phyloP scores from a whole-genome alignment of 2,113 vertebrate species.

The Clinocottus analis region DNA sequence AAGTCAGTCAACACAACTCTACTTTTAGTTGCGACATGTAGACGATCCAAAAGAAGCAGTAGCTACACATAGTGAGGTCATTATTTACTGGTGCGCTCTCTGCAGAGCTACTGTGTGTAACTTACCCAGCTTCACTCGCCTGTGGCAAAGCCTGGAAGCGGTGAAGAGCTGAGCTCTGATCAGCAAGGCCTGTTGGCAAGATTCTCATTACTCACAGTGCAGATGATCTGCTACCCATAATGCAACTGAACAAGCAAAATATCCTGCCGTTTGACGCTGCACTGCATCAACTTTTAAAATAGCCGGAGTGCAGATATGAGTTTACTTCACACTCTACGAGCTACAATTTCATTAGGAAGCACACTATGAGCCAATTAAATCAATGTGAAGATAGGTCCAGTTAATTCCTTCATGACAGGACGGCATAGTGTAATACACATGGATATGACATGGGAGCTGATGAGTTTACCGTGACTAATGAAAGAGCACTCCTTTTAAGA shows the following conservation, averaged over 20 bases:
- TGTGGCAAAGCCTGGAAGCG: slow-evolving; percentile 50
- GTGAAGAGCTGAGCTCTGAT: slow-evolving; percentile 50
- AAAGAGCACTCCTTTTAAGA: slow-evolving; percentile 19
- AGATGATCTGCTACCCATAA: slow-evolving; percentile 52
- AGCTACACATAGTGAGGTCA: slow-evolving; percentile 19
- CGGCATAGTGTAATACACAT: slow-evolving; percentile 24
- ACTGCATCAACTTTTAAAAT: slow-evolving; percentile 13
- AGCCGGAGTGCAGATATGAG: slow-evolving; percentile 21
- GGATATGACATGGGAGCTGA: slow-evolving; percentile 39
- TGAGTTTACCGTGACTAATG: slow-evolving; percentile 54
- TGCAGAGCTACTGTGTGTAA: slow-evolving; percentile 34
- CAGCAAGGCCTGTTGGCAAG: slow-evolving; percentile 54
- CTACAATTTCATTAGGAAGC: slow-evolving; percentile 54
- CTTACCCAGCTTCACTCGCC: slow-evolving; percentile 30
- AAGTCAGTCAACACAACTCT: slow-evolving; percentile 9
- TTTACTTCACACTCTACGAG: slow-evolving; percentile 24
- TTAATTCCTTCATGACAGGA: slow-evolving; percentile 34
- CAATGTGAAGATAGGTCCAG: slow-evolving; percentile 39
- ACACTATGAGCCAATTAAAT: slow-evolving; percentile 55
- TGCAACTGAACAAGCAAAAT: slow-evolving; percentile 28
- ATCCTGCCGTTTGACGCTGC: slow-evolving; percentile 16
- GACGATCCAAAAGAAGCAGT: slow-evolving; percentile 19
- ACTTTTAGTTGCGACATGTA: slow-evolving; percentile 5
- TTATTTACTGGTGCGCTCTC: slow-evolving; percentile 28
- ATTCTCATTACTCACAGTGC: slow-evolving; percentile 65